phyloP scores from a whole-genome alignment of 2,888 invertebrate species.

The Cephus pygmeus region DNA sequence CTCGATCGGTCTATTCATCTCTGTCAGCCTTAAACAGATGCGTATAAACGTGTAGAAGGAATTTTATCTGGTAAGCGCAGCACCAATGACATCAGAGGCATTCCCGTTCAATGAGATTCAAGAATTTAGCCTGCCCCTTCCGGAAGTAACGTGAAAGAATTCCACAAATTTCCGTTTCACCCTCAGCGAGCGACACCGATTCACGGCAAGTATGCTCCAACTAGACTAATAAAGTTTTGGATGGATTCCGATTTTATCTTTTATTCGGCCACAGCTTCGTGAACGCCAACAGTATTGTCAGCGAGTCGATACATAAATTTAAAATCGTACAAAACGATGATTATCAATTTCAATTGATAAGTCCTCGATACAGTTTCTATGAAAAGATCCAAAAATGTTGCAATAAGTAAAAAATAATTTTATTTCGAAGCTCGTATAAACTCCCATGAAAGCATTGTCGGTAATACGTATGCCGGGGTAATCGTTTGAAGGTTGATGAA shows the following conservation, averaged over 20 bases:
- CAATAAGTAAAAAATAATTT: not conserved
- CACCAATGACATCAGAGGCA: not conserved
- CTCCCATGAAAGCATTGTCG: not conserved
- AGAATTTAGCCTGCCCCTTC: not conserved
- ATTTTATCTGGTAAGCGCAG: not conserved
- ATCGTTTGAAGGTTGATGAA: not conserved
- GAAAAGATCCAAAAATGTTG: not conserved
- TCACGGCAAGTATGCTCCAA: not conserved
- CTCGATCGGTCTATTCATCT: not conserved
- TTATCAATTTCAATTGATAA: not conserved
- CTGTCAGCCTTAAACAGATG: not conserved
- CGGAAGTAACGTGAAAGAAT: slow-evolving; percentile 1
- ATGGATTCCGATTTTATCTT: not conserved
- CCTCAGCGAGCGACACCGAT: not conserved
- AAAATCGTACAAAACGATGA: not conserved
- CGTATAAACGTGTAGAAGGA: not conserved
- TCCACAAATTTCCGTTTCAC: not conserved
- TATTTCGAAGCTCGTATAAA: too few relatives aligned
- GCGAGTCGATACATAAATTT: not conserved
- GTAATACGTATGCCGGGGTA: not conserved
- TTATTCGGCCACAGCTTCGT: not conserved
- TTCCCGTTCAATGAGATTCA: not conserved
- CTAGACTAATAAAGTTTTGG: not conserved
- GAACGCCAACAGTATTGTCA: not conserved
- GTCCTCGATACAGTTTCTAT: not conserved